Base-by-base conservation (phyloP, 2,888 invertebrate genomes). In the Xestoiulus laeticollis region DNA sequence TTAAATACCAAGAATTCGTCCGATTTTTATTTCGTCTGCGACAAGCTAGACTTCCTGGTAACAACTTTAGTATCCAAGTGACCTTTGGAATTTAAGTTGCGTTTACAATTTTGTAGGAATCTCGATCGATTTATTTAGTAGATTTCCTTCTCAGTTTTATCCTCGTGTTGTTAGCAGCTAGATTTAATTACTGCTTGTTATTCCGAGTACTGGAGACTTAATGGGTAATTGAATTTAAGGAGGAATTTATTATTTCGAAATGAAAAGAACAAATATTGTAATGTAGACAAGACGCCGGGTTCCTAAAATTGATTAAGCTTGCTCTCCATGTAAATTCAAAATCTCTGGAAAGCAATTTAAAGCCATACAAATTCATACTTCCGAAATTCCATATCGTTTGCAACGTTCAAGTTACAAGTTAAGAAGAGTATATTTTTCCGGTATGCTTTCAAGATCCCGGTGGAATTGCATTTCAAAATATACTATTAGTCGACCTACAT, bases 141-240 rank as follows among this genome's bases (percentile, higher is more conserved):
- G 8, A 38, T 38, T 38, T 78, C 10, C 6, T 10, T 78, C 30
- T 30, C 30, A 12, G 19, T 78, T 78, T 78, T 78, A 2, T 30
- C 30, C 3, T 8, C 30, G 30, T 78, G 12, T 43, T 43, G 43
- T 78, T 78, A 30, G 78, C 26, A 30, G 30, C 14, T 78, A 78
- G 78, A 78, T 78, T 78, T 78, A 78, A 78, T 78, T 30, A 78
- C 78, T 78, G 78, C 14, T 48, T 48, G 48, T 19, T 48, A 19
- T 48, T 6, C 3, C 8, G 30, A 78, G 78, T 26, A 30, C 30
- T 78, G 78, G 22, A 78, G 78, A 26, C 26, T 78, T 78, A 78
- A 78, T 78, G 78, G 26, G 78, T 78, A 78, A 78, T 78, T 78
- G 78, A 12, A 78, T 78, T 78, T 2, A 78, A 6, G 16, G 26